phyloP scores from a whole-genome alignment of 2,797 vertebrate genomes.

The Sus cebifrons region DNA sequence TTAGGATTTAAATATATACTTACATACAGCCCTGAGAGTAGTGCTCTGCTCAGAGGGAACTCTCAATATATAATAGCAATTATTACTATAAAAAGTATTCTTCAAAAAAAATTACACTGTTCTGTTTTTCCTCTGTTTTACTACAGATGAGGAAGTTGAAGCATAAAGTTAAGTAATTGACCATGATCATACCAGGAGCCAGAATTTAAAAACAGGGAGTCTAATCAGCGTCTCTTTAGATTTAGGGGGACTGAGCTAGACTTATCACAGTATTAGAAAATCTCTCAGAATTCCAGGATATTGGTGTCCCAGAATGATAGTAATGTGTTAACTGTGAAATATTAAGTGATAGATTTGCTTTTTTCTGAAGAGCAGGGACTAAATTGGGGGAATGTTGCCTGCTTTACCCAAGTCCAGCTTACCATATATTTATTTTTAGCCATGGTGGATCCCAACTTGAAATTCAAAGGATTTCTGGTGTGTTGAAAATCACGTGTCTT shows the following conservation, averaged over 20 bases:
- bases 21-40: background rate
- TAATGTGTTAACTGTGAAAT: background rate
- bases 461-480: conserved; percentile 12
- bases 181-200: background rate
- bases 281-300: background rate
- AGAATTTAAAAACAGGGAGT: background rate
- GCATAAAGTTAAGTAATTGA: background rate
- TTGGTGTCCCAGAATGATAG: background rate
- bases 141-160: background rate
- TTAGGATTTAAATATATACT: conserved; percentile 37
- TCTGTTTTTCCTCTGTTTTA: background rate
- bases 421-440: background rate
- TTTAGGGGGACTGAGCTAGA: background rate
- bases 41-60: background rate
- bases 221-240: background rate
- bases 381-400: background rate
- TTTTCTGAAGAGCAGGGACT: background rate
- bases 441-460: background rate
- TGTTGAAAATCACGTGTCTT: conserved; percentile 7
- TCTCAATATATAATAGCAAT: background rate
- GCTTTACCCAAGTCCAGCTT: background rate
- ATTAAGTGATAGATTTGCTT: background rate
- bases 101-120: background rate
- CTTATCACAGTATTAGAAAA: background rate
- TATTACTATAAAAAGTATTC: background rate